These are phyloP conservation scores for Jordanella pulchra DNA, from an alignment of 2,797 vertebrate genomes.

Conservation along the genomic window DNA sequence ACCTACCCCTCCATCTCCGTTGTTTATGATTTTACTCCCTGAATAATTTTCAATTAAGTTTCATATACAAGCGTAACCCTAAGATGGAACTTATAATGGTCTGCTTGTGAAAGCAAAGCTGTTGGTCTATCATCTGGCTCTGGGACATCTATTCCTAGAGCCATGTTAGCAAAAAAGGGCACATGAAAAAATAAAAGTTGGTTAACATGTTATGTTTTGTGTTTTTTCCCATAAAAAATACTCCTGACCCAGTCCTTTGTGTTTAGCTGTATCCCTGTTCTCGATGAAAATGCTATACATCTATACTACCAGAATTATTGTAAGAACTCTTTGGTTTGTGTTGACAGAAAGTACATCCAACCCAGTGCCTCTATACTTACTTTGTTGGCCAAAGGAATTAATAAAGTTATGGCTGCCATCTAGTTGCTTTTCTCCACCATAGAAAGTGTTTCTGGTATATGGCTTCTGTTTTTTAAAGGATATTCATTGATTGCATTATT, in stretches of 20 bases:
- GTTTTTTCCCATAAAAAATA: neutral
- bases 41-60: too few relatives aligned
- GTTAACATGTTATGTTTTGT: neutral
- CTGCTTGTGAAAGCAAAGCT: too few relatives aligned
- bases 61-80: too few relatives aligned
- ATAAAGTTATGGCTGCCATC: neutral
- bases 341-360: neutral
- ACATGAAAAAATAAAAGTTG: too few relatives aligned
- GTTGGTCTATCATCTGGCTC: too few relatives aligned
- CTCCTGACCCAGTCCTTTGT: neutral
- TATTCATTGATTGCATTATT: neutral
- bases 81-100: too few relatives aligned
- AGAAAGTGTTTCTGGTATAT: neutral
- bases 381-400: neutral
- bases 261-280: neutral
- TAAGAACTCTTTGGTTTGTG: too few relatives aligned
- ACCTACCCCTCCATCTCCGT: too few relatives aligned
- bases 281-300: neutral
- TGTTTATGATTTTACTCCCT: too few relatives aligned
- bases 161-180: too few relatives aligned
- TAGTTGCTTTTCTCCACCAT: neutral
- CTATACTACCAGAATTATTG: too few relatives aligned
- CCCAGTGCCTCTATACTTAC: neutral
- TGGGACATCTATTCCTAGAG: too few relatives aligned
- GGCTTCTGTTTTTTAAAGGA: neutral